Percentiles rank a stretch among this genome's conserved stretches.
phyloP scores from a whole-genome alignment of 2,888 invertebrate genomes.

The Iphiclides podalirius region DNA sequence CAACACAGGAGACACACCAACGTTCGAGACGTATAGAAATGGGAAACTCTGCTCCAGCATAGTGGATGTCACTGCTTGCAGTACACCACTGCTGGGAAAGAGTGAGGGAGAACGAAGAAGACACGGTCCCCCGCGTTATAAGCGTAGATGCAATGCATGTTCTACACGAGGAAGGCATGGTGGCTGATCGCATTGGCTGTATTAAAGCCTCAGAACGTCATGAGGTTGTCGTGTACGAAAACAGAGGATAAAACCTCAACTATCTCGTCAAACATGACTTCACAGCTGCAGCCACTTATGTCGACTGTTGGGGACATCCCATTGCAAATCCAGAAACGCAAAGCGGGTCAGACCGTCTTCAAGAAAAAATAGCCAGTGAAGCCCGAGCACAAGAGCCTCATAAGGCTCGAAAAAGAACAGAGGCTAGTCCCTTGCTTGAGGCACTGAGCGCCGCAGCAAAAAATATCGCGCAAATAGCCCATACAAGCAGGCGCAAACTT shows the following conservation, averaged over 20 bases:
- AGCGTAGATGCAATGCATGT: slow-evolving; percentile 15
- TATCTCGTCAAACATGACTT: neutral
- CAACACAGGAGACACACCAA: slow-evolving; percentile 32
- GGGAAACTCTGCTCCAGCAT: slow-evolving; percentile 21
- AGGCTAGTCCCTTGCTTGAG: neutral
- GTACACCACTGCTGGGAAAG: slow-evolving; percentile 14
- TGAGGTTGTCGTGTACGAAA: slow-evolving; percentile 19
- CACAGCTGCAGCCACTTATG: neutral
- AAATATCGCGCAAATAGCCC: neutral
- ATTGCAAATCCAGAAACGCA: neutral
- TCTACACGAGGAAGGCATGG: slow-evolving; percentile 4
- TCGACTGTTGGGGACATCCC: neutral
- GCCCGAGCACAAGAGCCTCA: neutral
- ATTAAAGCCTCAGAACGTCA: slow-evolving; percentile 9
- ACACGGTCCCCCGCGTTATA: neutral
- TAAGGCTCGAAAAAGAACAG: neutral
- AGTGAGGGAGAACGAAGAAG: neutral
- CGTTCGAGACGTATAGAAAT: slow-evolving; percentile 31
- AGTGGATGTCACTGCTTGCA: slow-evolving; percentile 35
- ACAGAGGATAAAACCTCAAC: slow-evolving; percentile 16
- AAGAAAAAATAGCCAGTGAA: neutral
- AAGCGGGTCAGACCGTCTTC: neutral
- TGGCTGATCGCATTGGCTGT: slow-evolving; percentile 4
- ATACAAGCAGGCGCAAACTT: neutral
- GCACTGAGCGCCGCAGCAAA: neutral